These are phyloP conservation scores for Emydoidea blandingii DNA, from an alignment of 2,797 vertebrate genomes.

Conservation along the genomic window DNA sequence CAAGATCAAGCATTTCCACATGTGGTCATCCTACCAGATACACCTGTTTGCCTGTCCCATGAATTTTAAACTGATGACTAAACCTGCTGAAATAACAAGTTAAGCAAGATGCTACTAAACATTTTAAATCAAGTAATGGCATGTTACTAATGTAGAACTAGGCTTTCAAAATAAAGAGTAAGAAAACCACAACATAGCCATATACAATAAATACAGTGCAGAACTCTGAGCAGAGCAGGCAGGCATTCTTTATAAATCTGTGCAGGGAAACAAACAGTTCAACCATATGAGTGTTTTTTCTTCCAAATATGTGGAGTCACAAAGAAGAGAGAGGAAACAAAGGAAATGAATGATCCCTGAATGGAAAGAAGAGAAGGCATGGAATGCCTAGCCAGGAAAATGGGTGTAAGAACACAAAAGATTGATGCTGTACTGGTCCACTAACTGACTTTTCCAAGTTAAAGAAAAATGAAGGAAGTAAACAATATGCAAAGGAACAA, in stretches of 20 bases:
- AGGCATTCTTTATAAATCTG: not conserved
- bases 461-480: not conserved
- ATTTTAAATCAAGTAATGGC: slow-evolving; percentile 70
- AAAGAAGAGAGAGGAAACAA: not conserved
- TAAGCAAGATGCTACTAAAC: slow-evolving; percentile 66
- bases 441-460: not conserved
- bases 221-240: not conserved
- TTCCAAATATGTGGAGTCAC: not conserved
- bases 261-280: not conserved
- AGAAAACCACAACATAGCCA: not conserved
- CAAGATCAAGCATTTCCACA: slow-evolving; percentile 66
- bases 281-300: not conserved
- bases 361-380: not conserved
- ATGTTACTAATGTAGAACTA: slow-evolving; percentile 45
- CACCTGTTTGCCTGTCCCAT: slow-evolving; percentile 63
- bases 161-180: slow-evolving; percentile 13
- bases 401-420: not conserved
- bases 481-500: not conserved
- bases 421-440: not conserved
- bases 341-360: not conserved
- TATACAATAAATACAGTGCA: not conserved
- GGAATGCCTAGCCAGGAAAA: not conserved
- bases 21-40: slow-evolving; percentile 69
- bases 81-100: slow-evolving; percentile 63
- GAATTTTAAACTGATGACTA: slow-evolving; percentile 61